phyloP scores from a whole-genome alignment of 2,113 vertebrate genomes.

The Lepisosteus oculatus region DNA sequence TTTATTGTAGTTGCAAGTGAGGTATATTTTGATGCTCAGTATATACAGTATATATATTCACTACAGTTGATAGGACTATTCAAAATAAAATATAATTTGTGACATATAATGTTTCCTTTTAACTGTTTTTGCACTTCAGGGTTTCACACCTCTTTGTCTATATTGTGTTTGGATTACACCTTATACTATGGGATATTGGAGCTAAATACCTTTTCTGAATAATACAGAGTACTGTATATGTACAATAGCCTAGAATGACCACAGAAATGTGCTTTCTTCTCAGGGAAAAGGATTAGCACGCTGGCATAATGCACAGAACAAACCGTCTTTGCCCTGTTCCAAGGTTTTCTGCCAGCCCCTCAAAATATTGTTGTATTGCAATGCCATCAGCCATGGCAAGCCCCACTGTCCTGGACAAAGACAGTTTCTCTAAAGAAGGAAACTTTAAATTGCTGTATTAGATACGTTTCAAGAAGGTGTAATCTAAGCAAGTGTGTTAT shows the following conservation, averaged over 20 bases:
- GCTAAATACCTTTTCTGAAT: too few relatives aligned
- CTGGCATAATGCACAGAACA: too few relatives aligned
- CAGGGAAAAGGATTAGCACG: neutral
- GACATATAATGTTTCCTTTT: too few relatives aligned
- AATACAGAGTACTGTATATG: too few relatives aligned
- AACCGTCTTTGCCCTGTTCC: too few relatives aligned
- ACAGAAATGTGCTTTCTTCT: neutral
- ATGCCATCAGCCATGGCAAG: slow-evolving; percentile 9
- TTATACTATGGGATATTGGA: slow-evolving; percentile 18
- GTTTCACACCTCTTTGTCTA: slow-evolving; percentile 64
- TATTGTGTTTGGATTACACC: slow-evolving; percentile 81
- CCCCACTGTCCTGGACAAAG: neutral
- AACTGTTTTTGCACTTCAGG: neutral
- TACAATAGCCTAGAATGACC: neutral
- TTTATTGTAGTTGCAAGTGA: too few relatives aligned
- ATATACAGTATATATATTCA: too few relatives aligned
- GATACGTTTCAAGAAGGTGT: slow-evolving; percentile 54
- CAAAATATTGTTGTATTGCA: neutral
- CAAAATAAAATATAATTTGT: too few relatives aligned
- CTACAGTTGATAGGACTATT: too few relatives aligned
- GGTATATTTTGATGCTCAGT: too few relatives aligned
- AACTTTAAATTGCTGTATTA: slow-evolving; percentile 1
- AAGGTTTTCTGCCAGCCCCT: too few relatives aligned
- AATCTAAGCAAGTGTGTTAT: slow-evolving; percentile 66
- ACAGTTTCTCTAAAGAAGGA: neutral